Percentiles rank a stretch among this genome's conserved stretches.
These are phyloP conservation scores for Paedocypris micromegethes DNA, from an alignment of 2,797 vertebrate genomes.

Conservation along the genomic window DNA sequence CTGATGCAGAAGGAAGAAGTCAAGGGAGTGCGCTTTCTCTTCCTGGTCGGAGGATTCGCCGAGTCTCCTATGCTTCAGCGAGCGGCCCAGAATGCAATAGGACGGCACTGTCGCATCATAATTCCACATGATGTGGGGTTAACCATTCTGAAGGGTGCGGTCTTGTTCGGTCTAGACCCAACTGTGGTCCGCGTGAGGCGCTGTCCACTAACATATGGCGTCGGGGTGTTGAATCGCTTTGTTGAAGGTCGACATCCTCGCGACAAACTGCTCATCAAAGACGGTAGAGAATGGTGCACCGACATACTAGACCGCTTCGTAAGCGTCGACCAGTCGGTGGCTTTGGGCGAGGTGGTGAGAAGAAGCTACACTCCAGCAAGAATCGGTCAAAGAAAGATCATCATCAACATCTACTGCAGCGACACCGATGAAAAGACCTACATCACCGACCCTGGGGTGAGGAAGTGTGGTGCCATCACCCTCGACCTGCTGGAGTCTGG, in stretches of 20 bases:
- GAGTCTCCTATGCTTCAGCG: constrained; percentile 90
- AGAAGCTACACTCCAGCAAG: constrained; percentile 91
- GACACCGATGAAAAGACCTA: constrained; percentile 77
- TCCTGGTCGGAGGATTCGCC: constrained; percentile 92
- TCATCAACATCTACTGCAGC: constrained; percentile 95
- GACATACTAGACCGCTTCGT: constrained; percentile 95
- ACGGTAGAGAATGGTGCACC: constrained; percentile 90
- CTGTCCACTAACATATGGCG: constrained; percentile 87
- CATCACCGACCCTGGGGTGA: constrained; percentile 85
- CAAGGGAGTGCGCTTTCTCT: constrained; percentile 81
- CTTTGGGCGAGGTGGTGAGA: constrained; percentile 85
- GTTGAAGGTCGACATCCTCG: constrained; percentile 83
- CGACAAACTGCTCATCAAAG: constrained; percentile 89
- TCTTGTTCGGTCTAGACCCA: constrained; percentile 91
- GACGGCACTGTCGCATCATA: constrained; percentile 80
- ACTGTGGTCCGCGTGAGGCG: constrained; percentile 86
- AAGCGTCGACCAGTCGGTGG: constrained; percentile 87
- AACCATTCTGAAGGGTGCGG: constrained; percentile 91
- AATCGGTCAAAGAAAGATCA: constrained; percentile 82
- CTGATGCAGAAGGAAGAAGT: constrained; percentile 83
- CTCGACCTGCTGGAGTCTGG: constrained; percentile 75
- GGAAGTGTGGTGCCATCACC: constrained; percentile 88
- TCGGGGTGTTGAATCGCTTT: constrained; percentile 89
- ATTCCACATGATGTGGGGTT: constrained; percentile 92
- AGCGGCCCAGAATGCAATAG: constrained; percentile 76